A percentile compares a stretch with the other conserved stretches of the same genome.
phyloP scores from a whole-genome alignment of 2,113 vertebrate species.

The Eudyptes chrysolophus region DNA sequence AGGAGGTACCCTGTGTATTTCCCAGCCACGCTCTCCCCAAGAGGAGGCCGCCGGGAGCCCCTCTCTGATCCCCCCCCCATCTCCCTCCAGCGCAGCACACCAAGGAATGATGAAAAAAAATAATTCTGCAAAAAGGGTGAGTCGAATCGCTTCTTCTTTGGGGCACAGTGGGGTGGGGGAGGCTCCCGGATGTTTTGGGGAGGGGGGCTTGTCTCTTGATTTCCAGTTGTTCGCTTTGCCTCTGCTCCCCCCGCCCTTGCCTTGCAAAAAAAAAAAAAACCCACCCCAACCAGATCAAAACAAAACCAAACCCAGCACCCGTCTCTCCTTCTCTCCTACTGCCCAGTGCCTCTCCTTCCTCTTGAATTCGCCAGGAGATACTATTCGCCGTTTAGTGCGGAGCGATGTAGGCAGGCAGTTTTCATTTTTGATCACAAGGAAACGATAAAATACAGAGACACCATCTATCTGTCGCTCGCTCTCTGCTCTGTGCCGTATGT shows the following conservation, averaged over 20 bases:
- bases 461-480: not conserved
- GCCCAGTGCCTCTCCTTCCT: not conserved
- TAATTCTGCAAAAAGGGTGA: constrained; percentile 84
- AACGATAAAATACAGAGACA: not conserved
- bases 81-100: not conserved
- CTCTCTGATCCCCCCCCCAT: not conserved
- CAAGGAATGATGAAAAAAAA: constrained; percentile 85
- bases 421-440: constrained; percentile 5
- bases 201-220: not conserved
- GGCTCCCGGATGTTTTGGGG: not conserved
- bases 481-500: not conserved
- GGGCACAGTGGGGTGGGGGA: not conserved
- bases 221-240: not conserved
- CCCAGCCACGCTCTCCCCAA: not conserved
- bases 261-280: not conserved
- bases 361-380: not conserved
- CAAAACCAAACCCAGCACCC: not conserved
- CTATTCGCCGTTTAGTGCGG: not conserved
- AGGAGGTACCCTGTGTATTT: not conserved
- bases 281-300: not conserved
- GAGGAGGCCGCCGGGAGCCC: not conserved
- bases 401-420: constrained; percentile 1
- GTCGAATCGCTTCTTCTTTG: not conserved
- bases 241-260: not conserved
- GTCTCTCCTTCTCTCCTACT: not conserved